A percentile compares a stretch with the other conserved stretches of the same genome.
Evolutionary conservation across 2,888 invertebrate genomes (phyloP).

Genomic region (Pseudococcus longispinus): DNA sequence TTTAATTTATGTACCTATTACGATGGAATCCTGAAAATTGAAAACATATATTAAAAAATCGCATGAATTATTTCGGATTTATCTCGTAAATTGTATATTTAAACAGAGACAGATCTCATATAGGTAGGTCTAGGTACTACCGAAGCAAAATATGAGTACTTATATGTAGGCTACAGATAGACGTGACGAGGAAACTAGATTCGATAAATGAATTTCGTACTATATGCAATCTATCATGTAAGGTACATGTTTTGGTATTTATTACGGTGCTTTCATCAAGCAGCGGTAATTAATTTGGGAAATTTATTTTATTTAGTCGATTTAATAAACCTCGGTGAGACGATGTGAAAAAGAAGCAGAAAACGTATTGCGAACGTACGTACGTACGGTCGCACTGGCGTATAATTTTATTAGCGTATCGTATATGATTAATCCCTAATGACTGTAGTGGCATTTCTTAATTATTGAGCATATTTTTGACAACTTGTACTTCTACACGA

Average conservation of each 20-base stretch:
- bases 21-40: no score
- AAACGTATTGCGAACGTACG: background rate
- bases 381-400: background rate
- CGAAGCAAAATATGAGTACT: background rate
- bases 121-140: background rate
- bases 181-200: background rate
- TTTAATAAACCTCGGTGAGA: background rate
- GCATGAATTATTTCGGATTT: no score
- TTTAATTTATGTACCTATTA: no score
- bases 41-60: no score
- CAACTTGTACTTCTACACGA: slow-evolving; percentile 41
- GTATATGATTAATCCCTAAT: slow-evolving; percentile 49
- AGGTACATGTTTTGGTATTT: background rate
- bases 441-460: slow-evolving; percentile 54
- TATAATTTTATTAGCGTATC: slow-evolving; percentile 17
- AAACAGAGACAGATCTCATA: no score
- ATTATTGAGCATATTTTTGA: slow-evolving; percentile 52
- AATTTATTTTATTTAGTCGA: background rate
- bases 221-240: background rate
- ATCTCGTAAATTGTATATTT: no score
- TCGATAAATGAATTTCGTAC: background rate
- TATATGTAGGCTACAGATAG: background rate
- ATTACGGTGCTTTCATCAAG: slow-evolving; percentile 20
- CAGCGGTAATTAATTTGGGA: slow-evolving; percentile 7
- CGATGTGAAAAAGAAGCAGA: background rate